These are phyloP conservation scores for Piprites chloris DNA, from an alignment of 2,113 vertebrate genomes.

Conservation along the genomic window DNA sequence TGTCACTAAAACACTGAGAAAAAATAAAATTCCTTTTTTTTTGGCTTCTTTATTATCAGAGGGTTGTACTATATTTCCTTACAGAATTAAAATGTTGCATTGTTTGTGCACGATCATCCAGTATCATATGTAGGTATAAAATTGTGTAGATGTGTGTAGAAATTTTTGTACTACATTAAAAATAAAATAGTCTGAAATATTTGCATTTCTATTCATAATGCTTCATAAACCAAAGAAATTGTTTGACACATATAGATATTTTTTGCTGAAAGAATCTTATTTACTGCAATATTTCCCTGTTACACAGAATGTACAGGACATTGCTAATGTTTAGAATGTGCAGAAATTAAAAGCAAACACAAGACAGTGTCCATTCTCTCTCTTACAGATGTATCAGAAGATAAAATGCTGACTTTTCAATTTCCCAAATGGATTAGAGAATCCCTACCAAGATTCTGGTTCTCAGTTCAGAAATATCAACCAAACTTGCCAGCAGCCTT, in stretches of 20 bases:
- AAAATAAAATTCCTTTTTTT: neutral
- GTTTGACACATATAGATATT: neutral
- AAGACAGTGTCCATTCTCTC: neutral
- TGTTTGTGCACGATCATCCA: neutral
- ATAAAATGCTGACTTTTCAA: neutral
- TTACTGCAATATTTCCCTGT: neutral
- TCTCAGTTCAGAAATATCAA: neutral
- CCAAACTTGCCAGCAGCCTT: neutral
- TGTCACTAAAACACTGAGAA: neutral
- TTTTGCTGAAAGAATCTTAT: neutral
- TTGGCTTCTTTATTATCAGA: neutral
- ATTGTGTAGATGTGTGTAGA: neutral
- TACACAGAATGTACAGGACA: neutral
- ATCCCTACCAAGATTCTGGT: neutral
- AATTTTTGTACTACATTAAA: neutral
- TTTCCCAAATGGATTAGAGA: neutral
- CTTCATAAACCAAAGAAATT: neutral
- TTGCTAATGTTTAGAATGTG: slow-evolving; percentile 7
- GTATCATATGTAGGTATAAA: neutral
- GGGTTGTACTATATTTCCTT: neutral
- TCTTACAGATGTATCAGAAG: neutral
- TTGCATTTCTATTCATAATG: neutral
- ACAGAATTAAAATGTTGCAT: neutral
- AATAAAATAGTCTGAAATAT: neutral
- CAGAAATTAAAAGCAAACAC: slow-evolving; percentile 48